These are phyloP conservation scores for Chaenodraco wilsoni DNA, from an alignment of 2,797 vertebrate genomes.

Conservation along the genomic window DNA sequence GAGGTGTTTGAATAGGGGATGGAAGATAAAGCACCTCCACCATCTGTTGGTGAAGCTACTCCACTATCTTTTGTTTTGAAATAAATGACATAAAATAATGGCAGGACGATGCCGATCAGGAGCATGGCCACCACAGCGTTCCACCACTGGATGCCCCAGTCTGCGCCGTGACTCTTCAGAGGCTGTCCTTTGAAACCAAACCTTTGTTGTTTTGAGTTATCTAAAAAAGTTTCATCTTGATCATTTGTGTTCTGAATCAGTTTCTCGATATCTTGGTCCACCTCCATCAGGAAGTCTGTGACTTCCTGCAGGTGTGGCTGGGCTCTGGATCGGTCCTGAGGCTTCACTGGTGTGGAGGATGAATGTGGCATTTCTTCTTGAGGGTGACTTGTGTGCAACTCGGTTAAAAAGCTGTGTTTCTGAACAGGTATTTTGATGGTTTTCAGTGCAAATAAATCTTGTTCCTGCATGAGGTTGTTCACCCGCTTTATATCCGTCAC, in stretches of 20 bases:
- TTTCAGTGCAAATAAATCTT: constrained; percentile 93
- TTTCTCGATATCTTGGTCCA: constrained; percentile 89
- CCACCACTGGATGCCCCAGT: constrained; percentile 96
- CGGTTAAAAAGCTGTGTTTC: constrained; percentile 87
- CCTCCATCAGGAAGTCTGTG: constrained; percentile 87
- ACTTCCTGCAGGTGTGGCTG: constrained; percentile 67
- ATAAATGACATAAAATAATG: constrained; percentile 94
- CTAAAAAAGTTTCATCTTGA: constrained; percentile 67
- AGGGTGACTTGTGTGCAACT: constrained; percentile 70
- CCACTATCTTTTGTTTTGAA: constrained; percentile 87
- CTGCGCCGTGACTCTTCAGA: constrained; percentile 75
- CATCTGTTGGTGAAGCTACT: constrained; percentile 36
- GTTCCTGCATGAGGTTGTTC: constrained; percentile 94
- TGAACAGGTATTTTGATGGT: constrained; percentile 93
- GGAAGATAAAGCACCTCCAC: constrained; percentile 9
- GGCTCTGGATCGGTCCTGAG: not conserved
- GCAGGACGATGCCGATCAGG: constrained; percentile 90
- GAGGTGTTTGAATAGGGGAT: constrained; percentile 57
- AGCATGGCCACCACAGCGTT: constrained; percentile 94
- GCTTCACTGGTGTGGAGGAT: constrained; percentile 25
- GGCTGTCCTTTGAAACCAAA: constrained; percentile 49
- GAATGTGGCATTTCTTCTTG: constrained; percentile 32
- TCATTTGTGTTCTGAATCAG: constrained; percentile 80
- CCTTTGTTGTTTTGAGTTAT: constrained; percentile 24
- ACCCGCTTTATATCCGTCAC: constrained; percentile 93